These are phyloP conservation scores for Sebastes itinus DNA, from an alignment of 2,797 vertebrate species.

Conservation along the genomic window DNA sequence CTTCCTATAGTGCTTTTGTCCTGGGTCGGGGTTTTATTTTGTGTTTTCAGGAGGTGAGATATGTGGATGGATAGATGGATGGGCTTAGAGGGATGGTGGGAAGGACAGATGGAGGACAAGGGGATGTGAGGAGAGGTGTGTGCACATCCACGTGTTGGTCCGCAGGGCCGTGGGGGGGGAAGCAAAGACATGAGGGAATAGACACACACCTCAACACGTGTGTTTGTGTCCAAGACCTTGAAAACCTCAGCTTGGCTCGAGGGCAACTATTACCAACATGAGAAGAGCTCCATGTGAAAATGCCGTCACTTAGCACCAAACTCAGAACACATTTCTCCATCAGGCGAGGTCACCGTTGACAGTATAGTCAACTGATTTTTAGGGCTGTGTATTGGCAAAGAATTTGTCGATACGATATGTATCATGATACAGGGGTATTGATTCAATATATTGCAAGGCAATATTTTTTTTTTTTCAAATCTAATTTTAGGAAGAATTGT, in stretches of 20 bases:
- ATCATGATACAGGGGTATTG: no score
- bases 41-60: slow-evolving; percentile 1
- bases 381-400: no score
- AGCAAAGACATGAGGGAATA: background rate
- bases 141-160: slow-evolving; percentile 10
- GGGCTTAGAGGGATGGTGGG: background rate
- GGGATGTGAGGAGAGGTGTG: background rate
- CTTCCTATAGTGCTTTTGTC: slow-evolving; percentile 36
- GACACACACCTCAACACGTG: slow-evolving; percentile 2
- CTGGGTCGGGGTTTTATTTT: slow-evolving; percentile 1
- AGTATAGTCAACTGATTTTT: background rate
- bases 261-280: background rate
- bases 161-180: background rate
- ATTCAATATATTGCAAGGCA: no score
- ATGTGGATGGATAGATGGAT: background rate
- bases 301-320: background rate
- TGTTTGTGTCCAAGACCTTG: background rate
- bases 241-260: background rate
- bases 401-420: no score
- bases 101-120: slow-evolving; percentile 27
- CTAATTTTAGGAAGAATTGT: no score
- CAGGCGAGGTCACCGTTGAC: background rate
- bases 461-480: no score
- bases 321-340: background rate
- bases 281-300: background rate